Conservation (phyloP, 2,113 vertebrate species). For the Siniperca chuatsi region DNA sequence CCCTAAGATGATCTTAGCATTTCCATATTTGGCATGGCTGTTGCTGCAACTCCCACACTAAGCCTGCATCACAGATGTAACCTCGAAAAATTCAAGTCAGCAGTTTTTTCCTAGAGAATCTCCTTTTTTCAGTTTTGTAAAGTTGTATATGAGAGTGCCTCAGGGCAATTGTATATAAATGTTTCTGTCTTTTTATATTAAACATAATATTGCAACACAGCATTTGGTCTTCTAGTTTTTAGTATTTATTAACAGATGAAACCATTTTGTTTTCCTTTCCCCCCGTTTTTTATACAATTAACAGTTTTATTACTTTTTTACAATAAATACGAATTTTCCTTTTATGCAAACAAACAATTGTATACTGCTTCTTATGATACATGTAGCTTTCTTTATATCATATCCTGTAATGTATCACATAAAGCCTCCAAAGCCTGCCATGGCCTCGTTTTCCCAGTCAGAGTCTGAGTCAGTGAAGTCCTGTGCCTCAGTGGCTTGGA, state of each 20-base stretch:
- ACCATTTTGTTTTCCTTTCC: not conserved
- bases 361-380: slow-evolving; percentile 33
- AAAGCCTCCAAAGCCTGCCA: slow-evolving; percentile 79
- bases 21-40: slow-evolving; percentile 70
- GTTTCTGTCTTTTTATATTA: slow-evolving; percentile 80
- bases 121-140: slow-evolving; percentile 79
- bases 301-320: slow-evolving; percentile 43
- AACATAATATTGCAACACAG: slow-evolving; percentile 74
- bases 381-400: not conserved
- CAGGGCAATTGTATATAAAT: slow-evolving; percentile 78
- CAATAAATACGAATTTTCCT: slow-evolving; percentile 74
- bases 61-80: slow-evolving; percentile 66
- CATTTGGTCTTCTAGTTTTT: not conserved
- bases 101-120: slow-evolving; percentile 54
- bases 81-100: slow-evolving; percentile 46
- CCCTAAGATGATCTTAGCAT: slow-evolving; percentile 40
- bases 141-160: slow-evolving; percentile 76
- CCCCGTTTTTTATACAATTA: not conserved
- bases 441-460: slow-evolving; percentile 88
- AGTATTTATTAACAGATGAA: slow-evolving; percentile 48
- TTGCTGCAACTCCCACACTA: slow-evolving; percentile 58
- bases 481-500: slow-evolving; percentile 73
- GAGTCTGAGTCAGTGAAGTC: slow-evolving; percentile 87
- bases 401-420: slow-evolving; percentile 58
- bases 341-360: slow-evolving; percentile 11